Base-by-base conservation (phyloP, 2,113 vertebrate species). In the Climacteris rufus region DNA sequence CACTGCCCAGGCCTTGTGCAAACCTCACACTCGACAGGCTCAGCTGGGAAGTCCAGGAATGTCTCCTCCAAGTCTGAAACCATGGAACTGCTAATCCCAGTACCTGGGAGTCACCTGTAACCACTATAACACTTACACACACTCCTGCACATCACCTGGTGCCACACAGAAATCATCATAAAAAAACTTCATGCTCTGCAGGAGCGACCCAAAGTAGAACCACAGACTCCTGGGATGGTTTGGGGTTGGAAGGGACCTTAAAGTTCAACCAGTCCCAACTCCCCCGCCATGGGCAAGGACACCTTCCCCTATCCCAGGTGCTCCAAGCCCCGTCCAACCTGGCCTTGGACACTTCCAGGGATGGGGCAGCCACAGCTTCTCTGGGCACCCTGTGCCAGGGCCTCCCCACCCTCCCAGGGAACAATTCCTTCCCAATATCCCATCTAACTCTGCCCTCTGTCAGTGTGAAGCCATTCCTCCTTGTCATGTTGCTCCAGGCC, bases 1-100 rank as follows among this genome's bases (percentile, higher is more conserved):
- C 57, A 37, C 49, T n/a, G 59, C 28, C 15, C 0, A 0, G 56
- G 50, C 70, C 30, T 33, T 15, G 12, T 9, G n/a, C 64, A 57
- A 59, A 40, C 44, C 45, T 25, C 18, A 15, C 68, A 5, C 11
- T 27, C 31, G 2, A 2, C 0, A 0, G 33, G 44, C 40, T 47
- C 59, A 30, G 44, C 25, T 33, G 40, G 33, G 39, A 77, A 22
- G 8, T 9, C 20, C 57, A 37, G 33, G 45, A n/a, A 45, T 2
- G 1, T n/a, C 28, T 39, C 63, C 40, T n/a, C 1, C 6, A 68
- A 45, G 17, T 31, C 17, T 5, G 13, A 61, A 52, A 31, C 21
- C 2, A 1, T 3, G 4, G 16, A 61, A 16, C 28, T 8, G 20
- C 65, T 21, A 11, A 66, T 15, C 21, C 61, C 44, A 33, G 40